Percentiles rank a stretch among this genome's conserved stretches.
phyloP scores from a whole-genome alignment of 2,113 vertebrate species.

The Cephalopterus ornatus region DNA sequence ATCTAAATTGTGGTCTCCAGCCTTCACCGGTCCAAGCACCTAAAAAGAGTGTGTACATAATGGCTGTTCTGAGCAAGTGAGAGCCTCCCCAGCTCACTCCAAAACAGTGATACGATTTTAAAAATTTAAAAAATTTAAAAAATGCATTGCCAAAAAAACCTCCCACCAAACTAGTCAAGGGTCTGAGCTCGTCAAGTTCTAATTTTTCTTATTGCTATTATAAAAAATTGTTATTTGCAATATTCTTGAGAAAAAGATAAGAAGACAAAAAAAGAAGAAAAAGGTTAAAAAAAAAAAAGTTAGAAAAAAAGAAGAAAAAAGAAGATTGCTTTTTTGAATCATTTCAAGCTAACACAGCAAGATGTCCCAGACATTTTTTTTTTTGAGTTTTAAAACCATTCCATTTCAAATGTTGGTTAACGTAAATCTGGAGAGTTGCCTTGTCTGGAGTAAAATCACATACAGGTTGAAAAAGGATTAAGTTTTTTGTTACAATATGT shows the following conservation, averaged over 20 bases:
- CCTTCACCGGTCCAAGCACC: neutral
- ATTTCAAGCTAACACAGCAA: neutral
- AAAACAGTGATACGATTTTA: neutral
- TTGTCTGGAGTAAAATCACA: conserved; percentile 35
- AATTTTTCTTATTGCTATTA: neutral
- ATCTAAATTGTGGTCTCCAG: neutral
- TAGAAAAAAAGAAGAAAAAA: too few relatives aligned
- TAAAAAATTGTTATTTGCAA: neutral
- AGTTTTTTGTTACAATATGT: neutral
- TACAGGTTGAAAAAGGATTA: conserved; percentile 58
- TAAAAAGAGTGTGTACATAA: neutral
- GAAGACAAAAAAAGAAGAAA: rapidly evolving
- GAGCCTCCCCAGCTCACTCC: neutral
- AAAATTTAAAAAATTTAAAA: neutral
- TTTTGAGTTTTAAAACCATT: neutral
- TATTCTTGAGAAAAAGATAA: neutral
- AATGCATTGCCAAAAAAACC: neutral
- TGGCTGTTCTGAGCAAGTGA: neutral
- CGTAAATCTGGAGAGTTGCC: conserved; percentile 44
- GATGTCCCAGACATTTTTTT: neutral
- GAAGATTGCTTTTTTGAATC: neutral
- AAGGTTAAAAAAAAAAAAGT: neutral
- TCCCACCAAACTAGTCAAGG: neutral
- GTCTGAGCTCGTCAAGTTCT: neutral
- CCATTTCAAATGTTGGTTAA: conserved; percentile 40